phyloP scores from a whole-genome alignment of 2,797 vertebrate genomes.

The Microhierax caerulescens region DNA sequence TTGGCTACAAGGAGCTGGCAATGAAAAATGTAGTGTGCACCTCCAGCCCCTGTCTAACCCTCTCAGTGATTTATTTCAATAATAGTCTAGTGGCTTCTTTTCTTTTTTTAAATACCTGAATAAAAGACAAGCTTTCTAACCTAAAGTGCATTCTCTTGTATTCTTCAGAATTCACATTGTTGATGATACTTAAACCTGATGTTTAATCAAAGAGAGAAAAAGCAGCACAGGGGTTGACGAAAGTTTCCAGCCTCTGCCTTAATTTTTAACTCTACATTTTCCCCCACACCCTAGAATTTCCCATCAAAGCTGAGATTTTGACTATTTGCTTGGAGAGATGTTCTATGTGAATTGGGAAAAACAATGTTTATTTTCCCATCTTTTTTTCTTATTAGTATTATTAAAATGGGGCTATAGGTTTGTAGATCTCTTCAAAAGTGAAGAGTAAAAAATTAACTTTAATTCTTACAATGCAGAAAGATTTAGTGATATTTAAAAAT shows the following conservation, averaged over 20 bases:
- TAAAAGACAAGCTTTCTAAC: constrained; percentile 48
- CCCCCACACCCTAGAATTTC: not conserved
- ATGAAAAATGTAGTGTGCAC: constrained; percentile 10
- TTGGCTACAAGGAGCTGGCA: not conserved
- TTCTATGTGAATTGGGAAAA: not conserved
- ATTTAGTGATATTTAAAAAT: not conserved
- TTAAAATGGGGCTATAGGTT: not conserved
- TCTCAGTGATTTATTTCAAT: constrained; percentile 48
- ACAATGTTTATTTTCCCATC: not conserved
- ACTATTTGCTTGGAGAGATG: not conserved
- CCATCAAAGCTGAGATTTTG: not conserved
- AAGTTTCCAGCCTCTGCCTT: not conserved
- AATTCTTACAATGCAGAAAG: not conserved
- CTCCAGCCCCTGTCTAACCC: constrained; percentile 14
- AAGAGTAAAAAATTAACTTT: not conserved
- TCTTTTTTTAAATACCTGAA: not conserved
- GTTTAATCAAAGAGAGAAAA: constrained; percentile 22
- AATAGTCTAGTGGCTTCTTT: constrained; percentile 8
- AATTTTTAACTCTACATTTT: not conserved
- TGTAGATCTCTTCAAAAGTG: not conserved
- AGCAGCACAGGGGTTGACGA: not conserved
- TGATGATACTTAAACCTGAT: constrained; percentile 47
- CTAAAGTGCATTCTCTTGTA: constrained; percentile 47
- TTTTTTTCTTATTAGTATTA: not conserved
- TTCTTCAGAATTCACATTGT: not conserved